Evolutionary conservation across 1,140 invertebrate genomes (phyloP).

Genomic region (Drosophila paulistorum): DNA sequence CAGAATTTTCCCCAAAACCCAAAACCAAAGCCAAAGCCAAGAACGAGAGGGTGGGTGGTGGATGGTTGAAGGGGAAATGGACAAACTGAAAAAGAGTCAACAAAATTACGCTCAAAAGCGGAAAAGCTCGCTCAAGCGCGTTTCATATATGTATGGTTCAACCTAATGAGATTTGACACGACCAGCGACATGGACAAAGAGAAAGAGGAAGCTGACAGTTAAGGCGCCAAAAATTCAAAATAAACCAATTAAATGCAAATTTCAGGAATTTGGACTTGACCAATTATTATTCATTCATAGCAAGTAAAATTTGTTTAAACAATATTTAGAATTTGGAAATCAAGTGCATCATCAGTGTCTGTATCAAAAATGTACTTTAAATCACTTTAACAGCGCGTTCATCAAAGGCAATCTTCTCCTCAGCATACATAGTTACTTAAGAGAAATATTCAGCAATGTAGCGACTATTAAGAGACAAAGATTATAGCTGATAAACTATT

Average conservation of each 20-base stretch:
- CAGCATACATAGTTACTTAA: no score
- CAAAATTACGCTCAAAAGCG: conserved; percentile 63
- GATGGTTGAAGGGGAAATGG: neutral
- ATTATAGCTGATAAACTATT: no score
- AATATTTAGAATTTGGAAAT: no score
- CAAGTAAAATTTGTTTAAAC: no score
- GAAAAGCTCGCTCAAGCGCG: conserved; percentile 78
- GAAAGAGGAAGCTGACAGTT: conserved; percentile 22
- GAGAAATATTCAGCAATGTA: no score
- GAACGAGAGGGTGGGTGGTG: neutral
- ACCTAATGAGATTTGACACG: conserved; percentile 69
- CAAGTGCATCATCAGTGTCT: no score
- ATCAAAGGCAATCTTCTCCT: no score
- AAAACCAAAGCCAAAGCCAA: conserved; percentile 25
- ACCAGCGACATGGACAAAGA: conserved; percentile 48
- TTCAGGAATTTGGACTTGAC: no score
- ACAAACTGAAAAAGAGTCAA: conserved; percentile 21
- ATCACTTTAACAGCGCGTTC: no score
- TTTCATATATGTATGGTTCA: conserved; percentile 44
- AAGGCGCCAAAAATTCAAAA: conserved; percentile 25
- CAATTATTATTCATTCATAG: no score
- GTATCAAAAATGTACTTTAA: no score
- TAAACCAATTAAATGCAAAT: neutral
- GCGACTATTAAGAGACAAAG: no score
- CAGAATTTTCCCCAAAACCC: conserved; percentile 56